Evolutionary conservation across 1,140 invertebrate species (phyloP), one percentile per base, ranked within the genome.

Genomic region (Aphidius ervi): DNA sequence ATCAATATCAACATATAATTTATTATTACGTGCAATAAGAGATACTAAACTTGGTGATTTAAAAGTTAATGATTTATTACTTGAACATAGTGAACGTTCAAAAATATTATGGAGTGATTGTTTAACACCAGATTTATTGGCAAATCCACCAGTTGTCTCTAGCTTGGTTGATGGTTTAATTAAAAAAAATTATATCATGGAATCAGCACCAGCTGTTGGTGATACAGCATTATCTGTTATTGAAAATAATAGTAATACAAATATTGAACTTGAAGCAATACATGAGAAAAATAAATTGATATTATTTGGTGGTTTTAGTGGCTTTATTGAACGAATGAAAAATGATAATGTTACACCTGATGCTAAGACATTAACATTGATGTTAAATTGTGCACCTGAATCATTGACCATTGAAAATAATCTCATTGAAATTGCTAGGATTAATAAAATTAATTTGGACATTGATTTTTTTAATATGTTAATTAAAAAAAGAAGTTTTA

Each of bases 381-480:
- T 97, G 54, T 69, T 96, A 9, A 83, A 89, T 66, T 73, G 87
- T 60, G 81, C 92, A 59, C 90, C 91, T 5, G 75, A 85, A 54
- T 86, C 82, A 41, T 69, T 72, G 56, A 73, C 82, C 49, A 82
- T 84, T 40, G 93, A 96, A 76, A 78, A 87, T 64, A 63, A 70
- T 45, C 70, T 82, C 31, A 84, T 94, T 69, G 82, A 84, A 55
- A 70, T 77, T 56, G 74, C 79, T 43, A 76, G 82, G 9, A n/a
- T 16, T 0, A 49, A 66, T 1, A 58, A 68, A 5, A 70, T 94
- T 0, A 82, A 81, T 66, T 76, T 86, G 1, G 93, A 96, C 77
- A 84, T 90, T 45, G 86, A 87, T 70, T 94, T 95, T 72, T 94
- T 86, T 67, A 97, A 96, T 76, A 84, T 90, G 72, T 76, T 96